A percentile compares a stretch with the other conserved stretches of the same genome.
Evolutionary conservation across 2,888 invertebrate genomes (phyloP).

Genomic region (Metalampra italica): DNA sequence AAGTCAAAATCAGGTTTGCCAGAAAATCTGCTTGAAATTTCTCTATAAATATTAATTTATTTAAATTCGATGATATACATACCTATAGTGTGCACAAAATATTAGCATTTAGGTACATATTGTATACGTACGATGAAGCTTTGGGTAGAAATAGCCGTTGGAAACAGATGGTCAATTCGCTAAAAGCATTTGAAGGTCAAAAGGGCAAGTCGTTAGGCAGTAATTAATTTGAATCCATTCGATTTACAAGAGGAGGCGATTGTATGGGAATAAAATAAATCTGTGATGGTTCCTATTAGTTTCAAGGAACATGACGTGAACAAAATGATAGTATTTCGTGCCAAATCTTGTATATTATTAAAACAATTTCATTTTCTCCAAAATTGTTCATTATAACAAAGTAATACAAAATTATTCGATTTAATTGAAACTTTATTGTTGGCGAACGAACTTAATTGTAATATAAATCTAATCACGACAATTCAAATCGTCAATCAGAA

Average conservation of each 20-base stretch:
- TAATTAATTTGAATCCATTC: background rate
- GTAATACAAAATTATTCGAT: no score
- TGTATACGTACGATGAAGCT: background rate
- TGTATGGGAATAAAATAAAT: no score
- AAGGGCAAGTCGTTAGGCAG: conserved; percentile 22
- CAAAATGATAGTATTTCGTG: no score
- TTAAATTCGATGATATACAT: background rate
- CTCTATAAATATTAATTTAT: background rate
- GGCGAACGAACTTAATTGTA: no score
- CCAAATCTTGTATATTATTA: no score
- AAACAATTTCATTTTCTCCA: no score
- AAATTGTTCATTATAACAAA: no score
- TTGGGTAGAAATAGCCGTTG: conserved; percentile 5
- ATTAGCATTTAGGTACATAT: no score
- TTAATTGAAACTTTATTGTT: no score
- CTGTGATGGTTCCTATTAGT: no score
- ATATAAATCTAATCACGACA: no score
- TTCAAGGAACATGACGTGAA: no score
- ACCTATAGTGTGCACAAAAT: background rate
- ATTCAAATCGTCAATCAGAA: background rate
- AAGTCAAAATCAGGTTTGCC: background rate
- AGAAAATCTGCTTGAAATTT: background rate
- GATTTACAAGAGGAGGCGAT: background rate
- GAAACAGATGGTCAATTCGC: conserved; percentile 47
- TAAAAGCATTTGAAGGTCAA: conserved; percentile 49